Conservation (phyloP, 2,113 vertebrate genomes). For the Mixornis gularis region DNA sequence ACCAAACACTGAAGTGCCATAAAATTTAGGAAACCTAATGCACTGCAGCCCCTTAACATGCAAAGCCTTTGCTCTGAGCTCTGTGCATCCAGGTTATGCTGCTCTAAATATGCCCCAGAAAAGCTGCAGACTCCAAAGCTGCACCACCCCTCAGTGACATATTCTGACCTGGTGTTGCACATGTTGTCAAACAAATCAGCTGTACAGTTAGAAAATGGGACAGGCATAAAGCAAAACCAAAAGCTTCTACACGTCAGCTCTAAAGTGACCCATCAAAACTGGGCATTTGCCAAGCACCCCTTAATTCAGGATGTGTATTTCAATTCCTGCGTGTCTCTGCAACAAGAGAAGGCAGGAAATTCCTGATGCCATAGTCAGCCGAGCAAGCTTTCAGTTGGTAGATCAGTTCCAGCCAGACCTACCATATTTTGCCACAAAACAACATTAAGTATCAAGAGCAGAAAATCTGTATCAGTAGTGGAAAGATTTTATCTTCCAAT, state of each 20-base stretch:
- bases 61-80: background rate
- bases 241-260: background rate
- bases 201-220: background rate
- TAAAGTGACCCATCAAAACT: constrained; percentile 54
- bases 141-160: background rate
- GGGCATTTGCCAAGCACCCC: constrained; percentile 49
- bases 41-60: background rate
- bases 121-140: background rate
- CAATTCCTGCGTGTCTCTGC: background rate
- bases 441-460: background rate
- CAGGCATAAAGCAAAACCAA: background rate
- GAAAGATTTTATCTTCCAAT: background rate
- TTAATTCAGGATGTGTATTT: constrained; percentile 52
- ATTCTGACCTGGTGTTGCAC: background rate
- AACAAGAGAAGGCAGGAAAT: background rate
- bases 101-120: background rate
- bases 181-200: background rate
- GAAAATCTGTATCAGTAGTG: background rate
- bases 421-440: background rate
- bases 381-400: background rate
- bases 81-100: background rate
- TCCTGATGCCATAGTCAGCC: background rate
- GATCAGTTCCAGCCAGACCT: constrained; percentile 49
- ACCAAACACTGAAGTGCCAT: background rate
- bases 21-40: background rate